Evolutionary conservation across 2,888 invertebrate species (phyloP).

Genomic region (Agrochola macilenta): DNA sequence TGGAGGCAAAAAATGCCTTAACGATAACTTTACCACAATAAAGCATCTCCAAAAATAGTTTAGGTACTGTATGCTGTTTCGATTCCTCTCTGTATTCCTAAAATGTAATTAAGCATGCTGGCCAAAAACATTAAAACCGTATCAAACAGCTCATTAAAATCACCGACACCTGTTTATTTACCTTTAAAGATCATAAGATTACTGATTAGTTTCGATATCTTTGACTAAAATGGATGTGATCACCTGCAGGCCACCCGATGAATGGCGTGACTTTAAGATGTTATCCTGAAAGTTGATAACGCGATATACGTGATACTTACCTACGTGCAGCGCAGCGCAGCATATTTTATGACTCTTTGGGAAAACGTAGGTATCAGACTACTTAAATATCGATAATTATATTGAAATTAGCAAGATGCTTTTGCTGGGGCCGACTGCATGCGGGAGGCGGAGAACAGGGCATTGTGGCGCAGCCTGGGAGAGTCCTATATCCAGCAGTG

Average conservation of each 20-base stretch:
- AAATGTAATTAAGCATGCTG: background rate
- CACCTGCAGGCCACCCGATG: background rate
- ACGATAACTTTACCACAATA: background rate
- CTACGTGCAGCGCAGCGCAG: background rate
- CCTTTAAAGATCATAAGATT: slow-evolving; percentile 13
- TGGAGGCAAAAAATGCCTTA: background rate
- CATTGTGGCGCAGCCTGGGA: background rate
- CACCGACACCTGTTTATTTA: slow-evolving; percentile 19
- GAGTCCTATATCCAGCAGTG: background rate
- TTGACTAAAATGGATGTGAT: slow-evolving; percentile 15
- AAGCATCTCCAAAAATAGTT: background rate
- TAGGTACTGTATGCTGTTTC: background rate
- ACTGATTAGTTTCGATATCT: background rate
- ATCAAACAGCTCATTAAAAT: slow-evolving; percentile 13
- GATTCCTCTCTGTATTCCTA: background rate
- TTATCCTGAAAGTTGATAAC: slow-evolving; percentile 37
- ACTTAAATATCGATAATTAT: background rate
- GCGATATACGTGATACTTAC: background rate
- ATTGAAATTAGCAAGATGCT: background rate
- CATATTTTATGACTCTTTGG: background rate
- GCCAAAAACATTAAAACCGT: background rate
- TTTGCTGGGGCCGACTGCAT: background rate
- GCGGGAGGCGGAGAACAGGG: background rate
- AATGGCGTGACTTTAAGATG: slow-evolving; percentile 19
- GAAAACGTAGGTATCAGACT: background rate